Evolutionary conservation across 2,113 vertebrate genomes (phyloP).

Genomic region (Bagarius yarrelli): DNA sequence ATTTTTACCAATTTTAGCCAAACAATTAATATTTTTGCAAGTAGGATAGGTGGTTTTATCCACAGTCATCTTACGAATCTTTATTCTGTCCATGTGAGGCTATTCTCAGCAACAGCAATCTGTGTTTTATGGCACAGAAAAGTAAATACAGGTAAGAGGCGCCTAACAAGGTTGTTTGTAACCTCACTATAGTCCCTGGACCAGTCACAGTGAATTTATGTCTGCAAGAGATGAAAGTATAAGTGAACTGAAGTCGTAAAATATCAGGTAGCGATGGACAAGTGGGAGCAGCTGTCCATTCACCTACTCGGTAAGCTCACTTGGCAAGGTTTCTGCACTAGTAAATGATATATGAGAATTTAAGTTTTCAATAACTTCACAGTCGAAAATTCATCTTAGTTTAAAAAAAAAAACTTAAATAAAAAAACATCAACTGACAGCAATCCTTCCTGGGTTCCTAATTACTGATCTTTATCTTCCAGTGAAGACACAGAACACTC

Average conservation of each 20-base stretch:
- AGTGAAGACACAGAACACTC: slow-evolving; percentile 16
- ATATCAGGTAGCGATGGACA: slow-evolving; percentile 14
- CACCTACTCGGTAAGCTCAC: neutral
- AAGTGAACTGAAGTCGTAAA: slow-evolving; percentile 27
- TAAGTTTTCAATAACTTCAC: slow-evolving; percentile 4
- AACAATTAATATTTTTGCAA: too few species aligned
- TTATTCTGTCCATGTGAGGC: too few species aligned
- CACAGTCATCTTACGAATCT: too few species aligned
- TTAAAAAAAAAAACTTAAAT: slow-evolving; percentile 5
- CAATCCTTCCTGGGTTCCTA: neutral
- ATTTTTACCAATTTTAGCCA: too few species aligned
- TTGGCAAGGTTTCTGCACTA: neutral
- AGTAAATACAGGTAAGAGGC: slow-evolving; percentile 17
- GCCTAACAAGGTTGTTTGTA: slow-evolving; percentile 22
- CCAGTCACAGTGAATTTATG: slow-evolving; percentile 2
- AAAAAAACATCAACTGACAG: slow-evolving; percentile 17
- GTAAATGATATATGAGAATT: neutral
- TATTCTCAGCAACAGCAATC: too few species aligned
- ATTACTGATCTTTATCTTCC: neutral
- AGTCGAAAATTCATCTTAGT: neutral
- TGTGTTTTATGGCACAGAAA: neutral
- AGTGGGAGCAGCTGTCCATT: slow-evolving; percentile 16
- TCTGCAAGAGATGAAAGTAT: slow-evolving; percentile 15
- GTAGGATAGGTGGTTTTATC: too few species aligned
- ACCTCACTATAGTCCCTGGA: neutral